Percentiles rank a stretch among this genome's conserved stretches.
These are phyloP conservation scores for Tenthredo mesomela DNA, from an alignment of 2,888 invertebrate species.

Conservation along the genomic window DNA sequence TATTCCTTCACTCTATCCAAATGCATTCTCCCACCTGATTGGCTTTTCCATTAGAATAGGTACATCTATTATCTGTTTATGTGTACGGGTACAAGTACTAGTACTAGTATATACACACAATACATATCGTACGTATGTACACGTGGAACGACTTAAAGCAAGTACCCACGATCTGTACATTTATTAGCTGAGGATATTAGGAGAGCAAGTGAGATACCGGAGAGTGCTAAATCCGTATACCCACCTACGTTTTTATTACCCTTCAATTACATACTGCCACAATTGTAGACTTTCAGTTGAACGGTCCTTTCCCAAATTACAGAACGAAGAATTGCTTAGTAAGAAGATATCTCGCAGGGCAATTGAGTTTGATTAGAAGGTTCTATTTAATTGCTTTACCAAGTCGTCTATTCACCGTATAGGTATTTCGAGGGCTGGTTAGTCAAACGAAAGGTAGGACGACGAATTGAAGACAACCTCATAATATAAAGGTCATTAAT, in stretches of 20 bases:
- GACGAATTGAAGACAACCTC: slow-evolving; percentile 13
- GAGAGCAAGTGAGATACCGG: not conserved
- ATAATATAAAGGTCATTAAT: not conserved
- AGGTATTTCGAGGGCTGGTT: not conserved
- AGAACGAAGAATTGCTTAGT: slow-evolving; percentile 39
- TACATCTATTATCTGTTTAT: not conserved
- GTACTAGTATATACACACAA: not conserved
- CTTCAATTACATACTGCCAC: slow-evolving; percentile 17
- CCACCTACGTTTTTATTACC: slow-evolving; percentile 9
- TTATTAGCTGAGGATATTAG: slow-evolving; percentile 18
- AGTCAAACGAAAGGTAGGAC: not conserved
- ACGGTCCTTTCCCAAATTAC: slow-evolving; percentile 35
- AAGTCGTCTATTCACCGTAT: slow-evolving; percentile 14
- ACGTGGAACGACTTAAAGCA: not conserved
- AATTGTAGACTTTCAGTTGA: slow-evolving; percentile 14
- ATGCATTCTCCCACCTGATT: slow-evolving; percentile 39
- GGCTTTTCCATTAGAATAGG: slow-evolving; percentile 49
- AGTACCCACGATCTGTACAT: not conserved
- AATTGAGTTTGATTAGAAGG: slow-evolving; percentile 46
- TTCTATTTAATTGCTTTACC: slow-evolving; percentile 41
- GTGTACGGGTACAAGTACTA: not conserved
- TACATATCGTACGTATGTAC: not conserved
- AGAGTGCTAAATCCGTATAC: not conserved
- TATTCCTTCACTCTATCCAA: slow-evolving; percentile 8
- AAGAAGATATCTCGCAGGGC: slow-evolving; percentile 38